These are phyloP conservation scores for Sebastes reedi DNA, from an alignment of 2,797 vertebrate genomes.

Conservation along the genomic window DNA sequence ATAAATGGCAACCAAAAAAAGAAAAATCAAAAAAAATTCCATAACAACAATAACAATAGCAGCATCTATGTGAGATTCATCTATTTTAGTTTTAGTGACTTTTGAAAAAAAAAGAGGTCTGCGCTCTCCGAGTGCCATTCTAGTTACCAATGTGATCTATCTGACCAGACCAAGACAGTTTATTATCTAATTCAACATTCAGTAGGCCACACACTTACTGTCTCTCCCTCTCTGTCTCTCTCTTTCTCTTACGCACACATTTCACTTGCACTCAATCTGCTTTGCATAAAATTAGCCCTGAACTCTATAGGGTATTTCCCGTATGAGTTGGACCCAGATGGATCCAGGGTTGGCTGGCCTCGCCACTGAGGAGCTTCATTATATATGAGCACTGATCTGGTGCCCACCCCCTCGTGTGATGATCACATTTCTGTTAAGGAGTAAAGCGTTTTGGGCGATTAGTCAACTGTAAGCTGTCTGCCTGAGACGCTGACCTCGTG, in stretches of 20 bases:
- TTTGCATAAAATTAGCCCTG: conserved; percentile 40
- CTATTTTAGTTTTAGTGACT: background rate
- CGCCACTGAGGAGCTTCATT: conserved; percentile 19
- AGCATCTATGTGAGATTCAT: background rate
- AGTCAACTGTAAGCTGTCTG: conserved; percentile 53
- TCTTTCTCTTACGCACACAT: background rate
- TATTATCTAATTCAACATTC: no score
- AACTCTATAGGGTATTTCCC: background rate
- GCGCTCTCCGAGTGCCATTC: no score
- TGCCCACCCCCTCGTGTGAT: conserved; percentile 27
- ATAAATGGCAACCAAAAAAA: background rate
- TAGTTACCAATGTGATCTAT: no score
- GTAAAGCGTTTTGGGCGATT: conserved; percentile 50
- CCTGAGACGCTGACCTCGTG: conserved; percentile 40
- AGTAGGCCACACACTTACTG: background rate
- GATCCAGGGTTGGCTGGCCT: conserved; percentile 1
- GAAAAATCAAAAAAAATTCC: no score
- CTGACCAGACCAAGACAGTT: no score
- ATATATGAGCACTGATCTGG: conserved; percentile 24
- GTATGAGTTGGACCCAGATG: conserved; percentile 9
- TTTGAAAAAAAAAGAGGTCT: background rate
- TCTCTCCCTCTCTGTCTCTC: background rate
- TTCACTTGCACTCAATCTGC: conserved; percentile 3
- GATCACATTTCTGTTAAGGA: conserved; percentile 40
- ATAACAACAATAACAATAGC: background rate